Percentiles rank a stretch among this genome's conserved stretches.
phyloP scores from a whole-genome alignment of 1,140 invertebrate genomes.

The Hestina assimilis region DNA sequence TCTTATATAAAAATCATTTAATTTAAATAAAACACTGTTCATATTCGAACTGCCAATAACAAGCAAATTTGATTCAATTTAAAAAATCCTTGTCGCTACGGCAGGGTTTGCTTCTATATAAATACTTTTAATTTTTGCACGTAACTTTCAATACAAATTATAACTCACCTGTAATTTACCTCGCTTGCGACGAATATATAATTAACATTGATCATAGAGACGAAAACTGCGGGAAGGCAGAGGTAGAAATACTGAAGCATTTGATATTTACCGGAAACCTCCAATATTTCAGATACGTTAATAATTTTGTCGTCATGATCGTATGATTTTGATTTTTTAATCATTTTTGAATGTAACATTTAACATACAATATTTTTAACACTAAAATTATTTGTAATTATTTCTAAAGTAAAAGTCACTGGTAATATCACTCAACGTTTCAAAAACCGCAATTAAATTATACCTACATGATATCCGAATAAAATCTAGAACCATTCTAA shows the following conservation, averaged over 20 bases:
- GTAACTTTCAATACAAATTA: too few relatives aligned
- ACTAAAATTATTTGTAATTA: background rate
- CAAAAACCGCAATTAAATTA: too few relatives aligned
- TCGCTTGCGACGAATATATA: slow-evolving; percentile 58
- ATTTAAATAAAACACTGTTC: too few relatives aligned
- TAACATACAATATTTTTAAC: background rate
- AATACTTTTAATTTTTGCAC: too few relatives aligned
- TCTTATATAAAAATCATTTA: too few relatives aligned
- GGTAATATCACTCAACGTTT: background rate
- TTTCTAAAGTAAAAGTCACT: background rate
- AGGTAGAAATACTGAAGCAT: slow-evolving; percentile 43
- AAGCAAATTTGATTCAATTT: too few relatives aligned
- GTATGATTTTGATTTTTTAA: background rate
- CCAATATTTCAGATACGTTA: slow-evolving; percentile 31
- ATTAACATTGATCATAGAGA: slow-evolving; percentile 55
- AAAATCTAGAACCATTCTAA: too few relatives aligned
- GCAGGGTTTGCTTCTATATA: too few relatives aligned
- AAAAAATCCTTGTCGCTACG: too few relatives aligned
- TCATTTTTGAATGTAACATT: background rate
- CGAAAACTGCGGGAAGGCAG: slow-evolving; percentile 44
- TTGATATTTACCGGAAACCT: slow-evolving; percentile 56
- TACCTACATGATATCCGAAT: too few relatives aligned
- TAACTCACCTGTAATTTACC: slow-evolving; percentile 50
- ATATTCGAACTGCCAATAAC: too few relatives aligned
- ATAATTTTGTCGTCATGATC: background rate